Conservation (phyloP, 2,113 vertebrate species). For the Silurus glanis region DNA sequence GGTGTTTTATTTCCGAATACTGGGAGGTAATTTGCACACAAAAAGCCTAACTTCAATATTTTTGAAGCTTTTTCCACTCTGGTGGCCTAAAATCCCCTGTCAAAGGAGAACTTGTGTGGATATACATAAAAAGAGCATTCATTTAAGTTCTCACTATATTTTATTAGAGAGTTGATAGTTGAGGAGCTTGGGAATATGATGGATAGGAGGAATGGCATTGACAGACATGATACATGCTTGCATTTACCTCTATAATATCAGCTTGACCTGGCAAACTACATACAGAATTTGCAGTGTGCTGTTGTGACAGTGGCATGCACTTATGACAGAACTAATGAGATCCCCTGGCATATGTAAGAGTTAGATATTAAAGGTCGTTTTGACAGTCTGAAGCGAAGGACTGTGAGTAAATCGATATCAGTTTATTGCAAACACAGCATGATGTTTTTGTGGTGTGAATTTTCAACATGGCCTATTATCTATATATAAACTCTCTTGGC, state of each 20-base stretch:
- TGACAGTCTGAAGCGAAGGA: slow-evolving; percentile 11
- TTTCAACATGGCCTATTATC: neutral
- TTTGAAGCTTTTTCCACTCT: neutral
- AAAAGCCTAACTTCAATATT: neutral
- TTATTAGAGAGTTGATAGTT: slow-evolving; percentile 61
- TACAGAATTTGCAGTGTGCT: neutral
- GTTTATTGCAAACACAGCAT: neutral
- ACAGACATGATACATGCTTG: slow-evolving; percentile 59
- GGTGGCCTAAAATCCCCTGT: slow-evolving; percentile 49
- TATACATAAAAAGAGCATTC: slow-evolving; percentile 53
- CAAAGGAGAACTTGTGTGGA: slow-evolving; percentile 40
- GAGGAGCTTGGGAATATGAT: slow-evolving; percentile 54
- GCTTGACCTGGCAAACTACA: slow-evolving; percentile 48
- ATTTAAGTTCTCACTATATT: slow-evolving; percentile 64
- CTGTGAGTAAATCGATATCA: slow-evolving; percentile 4
- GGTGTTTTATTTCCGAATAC: neutral
- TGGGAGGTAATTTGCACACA: neutral
- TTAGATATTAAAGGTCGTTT: neutral
- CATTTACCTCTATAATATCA: slow-evolving; percentile 42
- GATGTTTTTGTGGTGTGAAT: neutral
- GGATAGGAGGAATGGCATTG: slow-evolving; percentile 56
- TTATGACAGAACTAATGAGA: slow-evolving; percentile 35
- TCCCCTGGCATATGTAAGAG: slow-evolving; percentile 6
- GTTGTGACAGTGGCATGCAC: slow-evolving; percentile 19
- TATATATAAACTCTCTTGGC: neutral